A percentile compares a stretch with the other conserved stretches of the same genome.
These are phyloP conservation scores for Myrmecobius fasciatus DNA, from an alignment of 2,113 vertebrate species.

Conservation along the genomic window DNA sequence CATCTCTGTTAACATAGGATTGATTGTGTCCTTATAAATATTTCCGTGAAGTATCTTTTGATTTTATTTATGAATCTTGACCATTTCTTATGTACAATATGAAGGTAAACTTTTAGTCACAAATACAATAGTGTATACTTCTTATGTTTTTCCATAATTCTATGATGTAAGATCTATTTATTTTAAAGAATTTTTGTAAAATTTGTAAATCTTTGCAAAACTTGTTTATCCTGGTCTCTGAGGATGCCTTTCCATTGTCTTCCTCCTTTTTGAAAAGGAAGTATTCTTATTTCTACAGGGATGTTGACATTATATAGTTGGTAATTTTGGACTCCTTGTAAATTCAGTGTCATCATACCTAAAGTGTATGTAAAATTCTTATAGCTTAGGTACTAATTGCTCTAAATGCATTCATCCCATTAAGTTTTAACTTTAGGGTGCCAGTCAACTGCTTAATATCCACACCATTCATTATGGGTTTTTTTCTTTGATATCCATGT, in stretches of 20 bases:
- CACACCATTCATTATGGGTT: neutral
- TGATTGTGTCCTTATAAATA: too few relatives aligned
- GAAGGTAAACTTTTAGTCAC: neutral
- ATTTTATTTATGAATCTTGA: neutral
- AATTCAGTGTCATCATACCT: neutral
- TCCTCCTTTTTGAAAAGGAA: neutral
- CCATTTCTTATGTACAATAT: neutral
- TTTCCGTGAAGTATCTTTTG: neutral
- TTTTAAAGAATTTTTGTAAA: neutral
- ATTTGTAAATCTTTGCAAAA: neutral
- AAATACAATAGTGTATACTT: neutral
- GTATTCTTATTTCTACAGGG: neutral
- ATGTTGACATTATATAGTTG: neutral
- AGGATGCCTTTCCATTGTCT: neutral
- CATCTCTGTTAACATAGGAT: too few relatives aligned
- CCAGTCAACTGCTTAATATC: too few relatives aligned
- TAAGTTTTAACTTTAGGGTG: neutral
- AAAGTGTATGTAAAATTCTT: neutral
- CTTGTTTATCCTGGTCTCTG: neutral
- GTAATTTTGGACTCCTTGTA: neutral
- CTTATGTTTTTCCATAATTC: neutral
- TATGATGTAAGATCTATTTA: neutral
- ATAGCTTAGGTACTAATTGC: neutral
- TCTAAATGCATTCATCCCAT: neutral
- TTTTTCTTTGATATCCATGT: neutral